Evolutionary conservation across 2,888 invertebrate genomes (phyloP).

Genomic region (Acleris laterana): DNA sequence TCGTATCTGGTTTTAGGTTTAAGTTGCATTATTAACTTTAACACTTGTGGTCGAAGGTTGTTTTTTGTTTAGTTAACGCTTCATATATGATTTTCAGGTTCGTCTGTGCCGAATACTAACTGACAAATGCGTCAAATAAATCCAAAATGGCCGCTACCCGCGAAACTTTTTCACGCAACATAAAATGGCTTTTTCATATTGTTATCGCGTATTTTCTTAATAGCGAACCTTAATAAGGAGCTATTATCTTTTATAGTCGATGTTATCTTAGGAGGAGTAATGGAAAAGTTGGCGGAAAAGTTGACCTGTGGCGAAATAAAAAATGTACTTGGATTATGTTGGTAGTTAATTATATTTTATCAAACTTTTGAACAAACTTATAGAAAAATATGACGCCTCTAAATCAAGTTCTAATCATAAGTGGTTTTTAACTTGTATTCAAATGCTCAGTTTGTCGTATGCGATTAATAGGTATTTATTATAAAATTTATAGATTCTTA

Average conservation of each 20-base stretch:
- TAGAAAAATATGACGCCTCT: too few relatives aligned
- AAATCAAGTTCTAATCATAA: too few relatives aligned
- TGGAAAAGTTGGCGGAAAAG: conserved; percentile 22
- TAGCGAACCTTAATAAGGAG: conserved; percentile 30
- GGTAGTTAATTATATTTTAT: neutral
- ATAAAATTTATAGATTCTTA: too few relatives aligned
- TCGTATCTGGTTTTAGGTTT: too few relatives aligned
- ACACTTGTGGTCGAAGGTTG: too few relatives aligned
- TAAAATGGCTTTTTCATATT: conserved; percentile 39
- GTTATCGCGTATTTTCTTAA: conserved; percentile 41
- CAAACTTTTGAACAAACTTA: too few relatives aligned
- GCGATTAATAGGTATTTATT: too few relatives aligned
- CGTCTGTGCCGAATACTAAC: conserved; percentile 26
- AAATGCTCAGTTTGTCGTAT: too few relatives aligned
- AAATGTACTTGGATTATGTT: neutral
- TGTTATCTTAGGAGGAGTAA: conserved; percentile 27
- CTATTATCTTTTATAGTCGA: conserved; percentile 35
- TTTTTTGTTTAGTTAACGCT: too few relatives aligned
- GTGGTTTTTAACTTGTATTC: too few relatives aligned
- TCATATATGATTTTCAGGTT: too few relatives aligned
- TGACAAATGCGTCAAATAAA: conserved; percentile 73
- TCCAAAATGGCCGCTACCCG: conserved; percentile 59
- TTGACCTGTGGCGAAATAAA: conserved; percentile 1
- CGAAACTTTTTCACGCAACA: conserved; percentile 57
- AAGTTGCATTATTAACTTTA: too few relatives aligned